Evolutionary conservation across 2,888 invertebrate genomes (phyloP), one percentile per base, ranked within the genome.

Genomic region (Dolichomitus sp.): DNA sequence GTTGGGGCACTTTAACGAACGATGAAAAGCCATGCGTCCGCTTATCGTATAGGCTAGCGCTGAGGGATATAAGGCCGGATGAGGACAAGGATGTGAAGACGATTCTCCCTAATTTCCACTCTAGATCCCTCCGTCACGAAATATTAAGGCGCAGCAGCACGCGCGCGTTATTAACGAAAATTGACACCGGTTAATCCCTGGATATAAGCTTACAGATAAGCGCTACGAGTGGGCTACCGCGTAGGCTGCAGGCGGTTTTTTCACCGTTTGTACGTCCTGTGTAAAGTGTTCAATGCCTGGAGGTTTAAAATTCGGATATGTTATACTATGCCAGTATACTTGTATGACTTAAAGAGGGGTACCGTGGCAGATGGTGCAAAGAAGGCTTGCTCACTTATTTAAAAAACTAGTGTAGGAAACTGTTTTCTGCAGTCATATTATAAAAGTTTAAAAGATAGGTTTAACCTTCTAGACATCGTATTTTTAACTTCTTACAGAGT

Each of bases 21-120:
- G 78, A 70, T 65, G 70, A 82, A 79, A 75, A 75, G 82, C 74
- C 82, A 50, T 69, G 48, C 68, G 50, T 70, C 59, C 74, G 63
- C 45, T 61, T 48, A 61, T 45, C 45, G 23, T 5, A n/a, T 11
- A 17, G 42, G 23, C 45, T 50, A 57, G 57, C 19, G 30, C 12
- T 30, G 33, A 17, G 54, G 30, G 19, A 61, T 11, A 19, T 19
- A 42, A 6, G 2, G 42, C 12, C 14, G 59, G 17, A 57, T 4
- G 52, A 40, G 17, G 30, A 70, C 27, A 19, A 45, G 14, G 57
- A 54, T 30, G 45, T 30, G 59, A 19, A 23, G 69, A 69, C 54
- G 45, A 66, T 27, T 9, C 59, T 19, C 33, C 50, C 74, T 70
- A 57, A 73, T 69, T 69, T 74, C 59, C 59, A 37, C 42, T 73